Evolutionary conservation across 2,888 invertebrate species (phyloP), one percentile per base, ranked within the genome.

Genomic region (Phortica okadai): DNA sequence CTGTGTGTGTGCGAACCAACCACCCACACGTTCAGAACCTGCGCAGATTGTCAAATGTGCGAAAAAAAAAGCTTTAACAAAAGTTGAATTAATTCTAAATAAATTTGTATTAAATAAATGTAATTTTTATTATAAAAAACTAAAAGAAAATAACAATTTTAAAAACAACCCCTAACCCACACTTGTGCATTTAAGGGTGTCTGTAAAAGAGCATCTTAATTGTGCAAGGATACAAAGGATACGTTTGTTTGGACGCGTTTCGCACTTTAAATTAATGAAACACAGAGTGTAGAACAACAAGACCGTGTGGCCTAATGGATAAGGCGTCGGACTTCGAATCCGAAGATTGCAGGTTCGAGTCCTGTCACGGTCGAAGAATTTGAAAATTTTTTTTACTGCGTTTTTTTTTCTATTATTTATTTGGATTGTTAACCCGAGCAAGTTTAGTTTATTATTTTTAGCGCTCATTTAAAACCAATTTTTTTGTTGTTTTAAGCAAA

Each of bases 331-430:
- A 91, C 91, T 91, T 91, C 91, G 91, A 90, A 91, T 91, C 91
- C 91, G 91, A 91, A 91, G 91, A 91, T 91, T 91, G 91, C 91
- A 91, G 91, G 91, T 91, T 91, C 91, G 91, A 91, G 91, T 91
- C 91, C 91, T 91, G 91, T 91, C 91, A 91, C 91, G 91, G 91
- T 91, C 91, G 91, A 64, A 76, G 54, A 33, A 45, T 16, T 42
- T 82, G 78, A 73, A 77, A 59, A 33, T 33, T 58, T 76, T 75
- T 45, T 41, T 44, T 11, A 3, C 41, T 62, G 21, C 1, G 21
- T 21, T 66, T 56, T 56, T 56, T 56, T 56, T 41, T 72, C 59
- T 56, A 72, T 25, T 56, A 14, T 5, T 33, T 2, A 2, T 5
- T 33, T 33, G 4, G 3, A 33, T 33, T 33, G 4, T 33, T 5